These are phyloP conservation scores for Phlogophora meticulosa DNA, from an alignment of 2,888 invertebrate genomes.

Conservation along the genomic window DNA sequence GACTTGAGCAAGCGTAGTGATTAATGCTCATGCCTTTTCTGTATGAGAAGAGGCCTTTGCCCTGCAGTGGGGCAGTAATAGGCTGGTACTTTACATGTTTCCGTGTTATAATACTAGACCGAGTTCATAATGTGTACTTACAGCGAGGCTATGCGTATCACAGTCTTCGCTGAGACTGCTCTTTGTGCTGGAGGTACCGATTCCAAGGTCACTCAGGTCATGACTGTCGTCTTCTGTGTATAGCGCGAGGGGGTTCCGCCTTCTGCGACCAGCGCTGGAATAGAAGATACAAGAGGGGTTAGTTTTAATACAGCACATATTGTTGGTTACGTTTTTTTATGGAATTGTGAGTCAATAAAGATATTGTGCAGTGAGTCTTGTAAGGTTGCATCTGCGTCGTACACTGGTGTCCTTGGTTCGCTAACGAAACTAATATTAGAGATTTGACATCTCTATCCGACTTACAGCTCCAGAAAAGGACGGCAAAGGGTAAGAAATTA, in stretches of 20 bases:
- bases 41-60: too few relatives aligned
- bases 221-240: slow-evolving; percentile 96
- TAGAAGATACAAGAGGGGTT: slow-evolving; percentile 42
- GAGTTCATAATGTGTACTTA: slow-evolving; percentile 78
- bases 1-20: too few relatives aligned
- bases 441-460: too few relatives aligned
- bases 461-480: too few relatives aligned
- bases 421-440: too few relatives aligned
- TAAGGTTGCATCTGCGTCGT: neutral
- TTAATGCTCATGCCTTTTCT: too few relatives aligned
- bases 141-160: slow-evolving; percentile 92
- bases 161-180: slow-evolving; percentile 93
- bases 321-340: neutral
- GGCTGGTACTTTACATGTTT: too few relatives aligned
- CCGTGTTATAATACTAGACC: too few relatives aligned
- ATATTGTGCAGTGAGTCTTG: neutral
- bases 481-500: too few relatives aligned
- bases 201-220: slow-evolving; percentile 96
- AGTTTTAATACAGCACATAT: neutral
- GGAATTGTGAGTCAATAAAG: neutral
- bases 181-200: slow-evolving; percentile 93
- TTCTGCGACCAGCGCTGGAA: slow-evolving; percentile 87
- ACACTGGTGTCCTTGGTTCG: too few relatives aligned
- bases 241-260: slow-evolving; percentile 92
- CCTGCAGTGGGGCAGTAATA: too few relatives aligned